Conservation (phyloP, 2,113 vertebrate genomes). For the Artemisiospiza belli region DNA sequence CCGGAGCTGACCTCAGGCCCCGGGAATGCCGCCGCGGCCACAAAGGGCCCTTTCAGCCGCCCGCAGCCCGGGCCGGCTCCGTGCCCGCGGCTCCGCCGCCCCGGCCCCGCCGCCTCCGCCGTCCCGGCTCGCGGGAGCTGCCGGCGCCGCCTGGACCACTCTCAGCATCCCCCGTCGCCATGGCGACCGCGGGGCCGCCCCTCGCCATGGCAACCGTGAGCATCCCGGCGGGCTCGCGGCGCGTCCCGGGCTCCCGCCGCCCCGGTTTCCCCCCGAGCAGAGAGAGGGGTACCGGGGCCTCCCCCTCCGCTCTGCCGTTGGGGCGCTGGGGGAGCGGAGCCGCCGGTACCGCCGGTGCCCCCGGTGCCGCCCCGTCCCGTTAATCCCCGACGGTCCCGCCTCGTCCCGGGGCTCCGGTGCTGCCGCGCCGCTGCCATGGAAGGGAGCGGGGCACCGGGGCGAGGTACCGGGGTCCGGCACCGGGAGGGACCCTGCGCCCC, state of each 20-base stretch:
- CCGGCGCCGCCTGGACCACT: conserved; percentile 21
- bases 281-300: background rate
- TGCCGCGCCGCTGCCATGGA: background rate
- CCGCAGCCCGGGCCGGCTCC: background rate
- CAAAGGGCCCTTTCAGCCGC: background rate
- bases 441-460: too few species aligned
- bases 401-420: background rate
- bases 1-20: background rate
- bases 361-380: background rate
- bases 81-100: background rate
- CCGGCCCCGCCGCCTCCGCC: background rate
- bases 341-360: background rate
- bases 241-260: background rate
- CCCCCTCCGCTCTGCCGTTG: background rate
- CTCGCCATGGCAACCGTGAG: conserved; percentile 5
- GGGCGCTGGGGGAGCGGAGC: background rate
- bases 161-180: background rate
- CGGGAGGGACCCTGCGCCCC: background rate
- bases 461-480: background rate
- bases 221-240: background rate
- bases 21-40: background rate
- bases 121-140: background rate
- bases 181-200: background rate
- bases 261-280: too few species aligned
- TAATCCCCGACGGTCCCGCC: background rate